Conservation (phyloP, 2,888 invertebrate species). For the Lymantria monacha region DNA sequence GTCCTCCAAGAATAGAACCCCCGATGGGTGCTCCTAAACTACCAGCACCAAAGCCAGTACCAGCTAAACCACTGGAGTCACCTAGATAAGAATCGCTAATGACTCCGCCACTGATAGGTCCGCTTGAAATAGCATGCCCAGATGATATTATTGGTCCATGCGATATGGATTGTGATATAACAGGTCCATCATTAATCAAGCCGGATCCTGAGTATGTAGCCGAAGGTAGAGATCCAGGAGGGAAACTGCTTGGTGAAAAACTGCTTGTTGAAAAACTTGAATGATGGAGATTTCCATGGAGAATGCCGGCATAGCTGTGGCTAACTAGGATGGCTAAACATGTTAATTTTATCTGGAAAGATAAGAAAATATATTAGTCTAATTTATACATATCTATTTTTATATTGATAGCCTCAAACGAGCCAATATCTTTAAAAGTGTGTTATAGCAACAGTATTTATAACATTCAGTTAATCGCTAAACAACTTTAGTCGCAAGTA, state of each 20-base stretch:
- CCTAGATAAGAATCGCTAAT: not conserved
- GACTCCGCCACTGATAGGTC: not conserved
- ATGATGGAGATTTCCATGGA: conserved; percentile 51
- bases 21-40: not conserved
- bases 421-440: no score
- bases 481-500: no score
- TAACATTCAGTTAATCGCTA: no score
- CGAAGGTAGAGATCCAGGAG: conserved; percentile 67
- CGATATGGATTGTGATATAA: conserved; percentile 2
- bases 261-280: conserved; percentile 71
- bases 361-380: conserved; percentile 17
- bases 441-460: no score
- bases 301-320: conserved; percentile 59
- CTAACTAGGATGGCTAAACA: conserved; percentile 70
- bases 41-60: not conserved
- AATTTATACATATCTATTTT: not conserved
- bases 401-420: not conserved
- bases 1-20: not conserved
- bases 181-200: conserved; percentile 20
- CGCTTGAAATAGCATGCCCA: not conserved
- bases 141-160: conserved; percentile 6
- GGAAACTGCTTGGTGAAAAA: conserved; percentile 71
- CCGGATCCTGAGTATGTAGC: conserved; percentile 59
- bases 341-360: conserved; percentile 67
- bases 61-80: conserved; percentile 2